phyloP scores from a whole-genome alignment of 1,140 invertebrate species.

The Drosophila pallidifrons region DNA sequence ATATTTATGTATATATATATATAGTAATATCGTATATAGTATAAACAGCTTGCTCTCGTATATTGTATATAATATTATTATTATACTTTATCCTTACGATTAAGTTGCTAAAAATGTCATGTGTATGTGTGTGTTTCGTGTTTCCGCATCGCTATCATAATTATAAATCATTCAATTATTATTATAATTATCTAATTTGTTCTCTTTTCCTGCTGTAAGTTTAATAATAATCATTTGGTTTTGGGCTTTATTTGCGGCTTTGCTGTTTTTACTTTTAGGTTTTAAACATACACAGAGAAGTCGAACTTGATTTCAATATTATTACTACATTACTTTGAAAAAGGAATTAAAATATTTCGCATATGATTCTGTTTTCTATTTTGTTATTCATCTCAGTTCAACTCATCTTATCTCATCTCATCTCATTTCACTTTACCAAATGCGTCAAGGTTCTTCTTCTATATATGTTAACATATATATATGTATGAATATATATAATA shows the following conservation, averaged over 20 bases:
- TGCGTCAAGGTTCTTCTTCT: constrained; percentile 1
- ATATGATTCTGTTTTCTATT: background rate
- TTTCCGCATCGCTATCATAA: constrained; percentile 1
- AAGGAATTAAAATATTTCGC: constrained; percentile 8
- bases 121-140: background rate
- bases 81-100: constrained; percentile 17
- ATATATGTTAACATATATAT: constrained; percentile 16
- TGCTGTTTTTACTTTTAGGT: background rate
- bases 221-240: constrained; percentile 17
- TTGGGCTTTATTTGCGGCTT: background rate
- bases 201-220: background rate
- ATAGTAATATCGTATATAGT: background rate
- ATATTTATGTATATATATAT: constrained; percentile 20
- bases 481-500: constrained; percentile 18
- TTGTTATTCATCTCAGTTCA: background rate
- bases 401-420: background rate
- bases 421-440: constrained; percentile 11
- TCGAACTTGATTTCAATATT: background rate
- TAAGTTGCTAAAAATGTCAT: constrained; percentile 23
- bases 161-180: constrained; percentile 3
- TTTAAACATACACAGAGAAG: constrained; percentile 2
- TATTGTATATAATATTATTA: constrained; percentile 12
- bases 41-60: background rate
- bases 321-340: constrained; percentile 7
- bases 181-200: constrained; percentile 2